Base-by-base conservation (phyloP, 2,113 vertebrate genomes). In the Tachysurus vachellii region DNA sequence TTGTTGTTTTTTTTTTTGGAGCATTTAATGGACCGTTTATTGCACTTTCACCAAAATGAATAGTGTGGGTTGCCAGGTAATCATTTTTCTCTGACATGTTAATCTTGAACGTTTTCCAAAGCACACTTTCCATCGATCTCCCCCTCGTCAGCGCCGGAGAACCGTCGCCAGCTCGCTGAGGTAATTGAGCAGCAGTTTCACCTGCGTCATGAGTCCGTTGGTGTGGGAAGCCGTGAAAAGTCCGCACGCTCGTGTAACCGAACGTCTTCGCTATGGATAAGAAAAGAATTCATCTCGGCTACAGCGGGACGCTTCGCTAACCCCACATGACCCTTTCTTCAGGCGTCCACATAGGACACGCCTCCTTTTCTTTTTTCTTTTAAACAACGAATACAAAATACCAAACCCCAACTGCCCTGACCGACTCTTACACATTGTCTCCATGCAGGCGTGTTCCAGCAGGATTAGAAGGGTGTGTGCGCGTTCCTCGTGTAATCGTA, bases 31-130 rank as follows among this genome's bases (percentile, higher is more conserved):
- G 85, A 88, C 80, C 90, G 89, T 93, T 90, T 75, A 85, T 90
- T 93, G 88, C 80, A 88, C 89, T 92, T 92, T 89, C 64, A 85
- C 83, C 85, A 87, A 89, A 83, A 83, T 90, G 84, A 93, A 89
- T 87, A 66, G 88, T 71, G n/a, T 31, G 36, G 77, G 77, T 93
- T 92, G 93, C 91, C 91, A 93, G 90, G 88, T 84, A 84, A 89
- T 89, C 88, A 84, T 88, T 94, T 91, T 91, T 85, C 91, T 92
- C 85, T 82, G 89, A 90, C 87, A 79, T 90, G 89, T 91, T 93
- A 89, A 85, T 73, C 73, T 91, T 93, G 93, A 94, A 87, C 70
- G 79, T 23, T 91, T 92, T 95, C 94, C 94, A 94, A 95, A 92
- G 91, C 88, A 93, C 92, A 93, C 92, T 90, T 94, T 94, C 91